Conservation (phyloP, 1,140 invertebrate species). For the Calliphora vicina region DNA sequence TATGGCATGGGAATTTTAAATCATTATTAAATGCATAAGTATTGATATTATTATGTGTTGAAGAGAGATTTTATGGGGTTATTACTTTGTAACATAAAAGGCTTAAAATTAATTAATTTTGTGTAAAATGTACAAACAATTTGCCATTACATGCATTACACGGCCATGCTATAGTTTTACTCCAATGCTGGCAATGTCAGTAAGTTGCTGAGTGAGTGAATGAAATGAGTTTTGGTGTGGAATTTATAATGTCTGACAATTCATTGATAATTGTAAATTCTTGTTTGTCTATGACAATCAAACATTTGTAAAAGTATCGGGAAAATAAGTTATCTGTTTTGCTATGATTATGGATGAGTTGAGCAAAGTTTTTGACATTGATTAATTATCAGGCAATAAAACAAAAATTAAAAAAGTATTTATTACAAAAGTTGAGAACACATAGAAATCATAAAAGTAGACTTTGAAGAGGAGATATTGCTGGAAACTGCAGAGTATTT, state of each 20-base stretch:
- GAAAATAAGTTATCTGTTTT: too few species aligned
- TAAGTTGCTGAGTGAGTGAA: neutral
- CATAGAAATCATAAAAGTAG: too few species aligned
- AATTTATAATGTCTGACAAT: neutral
- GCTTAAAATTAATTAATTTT: conserved; percentile 15
- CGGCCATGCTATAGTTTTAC: neutral
- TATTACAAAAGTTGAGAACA: too few species aligned
- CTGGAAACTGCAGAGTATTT: too few species aligned
- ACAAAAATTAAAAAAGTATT: too few species aligned
- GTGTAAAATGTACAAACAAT: conserved; percentile 11
- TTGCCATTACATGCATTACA: neutral
- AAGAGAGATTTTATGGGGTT: conserved; percentile 5
- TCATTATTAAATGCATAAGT: conserved; percentile 10
- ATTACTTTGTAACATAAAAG: conserved; percentile 11
- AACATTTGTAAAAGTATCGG: too few species aligned
- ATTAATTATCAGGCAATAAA: neutral
- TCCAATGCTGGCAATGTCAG: too few species aligned
- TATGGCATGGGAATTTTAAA: neutral
- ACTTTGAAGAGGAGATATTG: too few species aligned
- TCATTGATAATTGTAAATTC: neutral
- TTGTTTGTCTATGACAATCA: neutral
- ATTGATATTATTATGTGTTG: conserved; percentile 14
- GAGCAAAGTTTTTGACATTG: neutral
- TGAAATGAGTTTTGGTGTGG: neutral
- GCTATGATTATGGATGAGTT: neutral